Percentiles rank a stretch among this genome's conserved stretches.
Evolutionary conservation across 2,888 invertebrate species (phyloP).

Genomic region (Morinoia aosen): DNA sequence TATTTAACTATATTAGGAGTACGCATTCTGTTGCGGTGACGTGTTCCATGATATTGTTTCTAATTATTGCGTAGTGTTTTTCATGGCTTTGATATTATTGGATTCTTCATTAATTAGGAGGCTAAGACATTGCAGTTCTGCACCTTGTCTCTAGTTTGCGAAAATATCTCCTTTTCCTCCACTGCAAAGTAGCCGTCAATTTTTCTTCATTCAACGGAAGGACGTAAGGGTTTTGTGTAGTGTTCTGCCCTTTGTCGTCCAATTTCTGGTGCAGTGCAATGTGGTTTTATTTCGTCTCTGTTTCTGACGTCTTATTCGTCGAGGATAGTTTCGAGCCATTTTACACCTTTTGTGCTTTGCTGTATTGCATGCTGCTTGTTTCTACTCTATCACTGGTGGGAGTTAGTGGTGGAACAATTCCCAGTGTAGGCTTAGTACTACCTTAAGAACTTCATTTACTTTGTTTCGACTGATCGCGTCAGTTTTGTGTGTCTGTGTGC

Average conservation of each 20-base stretch:
- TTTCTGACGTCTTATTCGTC: not conserved
- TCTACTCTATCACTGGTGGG: not conserved
- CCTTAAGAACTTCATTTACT: constrained; percentile 2
- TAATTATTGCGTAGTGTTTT: not conserved
- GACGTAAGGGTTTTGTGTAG: not conserved
- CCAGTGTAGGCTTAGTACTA: not conserved
- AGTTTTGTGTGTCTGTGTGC: constrained; percentile 18
- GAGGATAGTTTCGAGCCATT: not conserved
- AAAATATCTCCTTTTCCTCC: not conserved
- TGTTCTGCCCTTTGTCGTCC: not conserved
- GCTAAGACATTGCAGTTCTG: not conserved
- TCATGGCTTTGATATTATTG: not conserved
- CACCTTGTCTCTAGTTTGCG: not conserved
- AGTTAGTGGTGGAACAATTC: not conserved
- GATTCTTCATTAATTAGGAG: not conserved
- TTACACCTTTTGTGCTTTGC: not conserved
- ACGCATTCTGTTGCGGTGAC: not conserved
- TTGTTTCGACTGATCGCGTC: constrained; percentile 12
- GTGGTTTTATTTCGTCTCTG: not conserved
- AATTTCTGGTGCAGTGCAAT: not conserved
- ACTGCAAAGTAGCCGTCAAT: not conserved
- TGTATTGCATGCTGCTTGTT: constrained; percentile 25
- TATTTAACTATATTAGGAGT: not conserved
- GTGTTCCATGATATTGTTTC: not conserved
- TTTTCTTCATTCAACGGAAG: not conserved